phyloP scores from a whole-genome alignment of 2,888 invertebrate genomes.

The Oscheius sp. region DNA sequence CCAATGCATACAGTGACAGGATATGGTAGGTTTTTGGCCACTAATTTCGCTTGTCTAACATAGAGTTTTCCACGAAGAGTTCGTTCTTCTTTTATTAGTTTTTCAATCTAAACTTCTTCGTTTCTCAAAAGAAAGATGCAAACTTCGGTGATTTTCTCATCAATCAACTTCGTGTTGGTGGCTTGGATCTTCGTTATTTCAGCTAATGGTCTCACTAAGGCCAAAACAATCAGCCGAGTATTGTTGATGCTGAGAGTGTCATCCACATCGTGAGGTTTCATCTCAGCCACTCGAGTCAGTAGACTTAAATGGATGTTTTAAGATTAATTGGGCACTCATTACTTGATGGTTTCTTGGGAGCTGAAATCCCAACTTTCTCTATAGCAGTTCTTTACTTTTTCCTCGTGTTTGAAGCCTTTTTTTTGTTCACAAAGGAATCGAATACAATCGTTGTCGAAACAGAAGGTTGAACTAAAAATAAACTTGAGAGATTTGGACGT shows the following conservation, averaged over 20 bases:
- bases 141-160: slow-evolving; percentile 19
- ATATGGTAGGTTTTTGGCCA: background rate
- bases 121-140: no score
- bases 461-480: slow-evolving; percentile 35
- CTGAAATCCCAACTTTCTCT: slow-evolving; percentile 40
- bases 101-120: no score
- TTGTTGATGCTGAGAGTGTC: slow-evolving; percentile 22
- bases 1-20: slow-evolving; percentile 16
- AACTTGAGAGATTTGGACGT: background rate
- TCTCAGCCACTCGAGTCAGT: background rate
- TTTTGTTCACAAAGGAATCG: slow-evolving; percentile 38
- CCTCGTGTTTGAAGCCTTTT: background rate
- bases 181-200: slow-evolving; percentile 16
- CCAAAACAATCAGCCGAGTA: background rate
- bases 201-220: slow-evolving; percentile 10
- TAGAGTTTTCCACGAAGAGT: background rate
- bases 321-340: no score
- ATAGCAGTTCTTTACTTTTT: background rate
- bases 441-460: slow-evolving; percentile 48
- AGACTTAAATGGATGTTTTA: slow-evolving; percentile 12
- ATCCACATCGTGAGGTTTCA: slow-evolving; percentile 4
- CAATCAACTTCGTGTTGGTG: background rate
- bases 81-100: background rate
- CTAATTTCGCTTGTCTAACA: background rate
- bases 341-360: slow-evolving; percentile 30